phyloP scores from a whole-genome alignment of 2,888 invertebrate genomes.

The Drosophila limbata region DNA sequence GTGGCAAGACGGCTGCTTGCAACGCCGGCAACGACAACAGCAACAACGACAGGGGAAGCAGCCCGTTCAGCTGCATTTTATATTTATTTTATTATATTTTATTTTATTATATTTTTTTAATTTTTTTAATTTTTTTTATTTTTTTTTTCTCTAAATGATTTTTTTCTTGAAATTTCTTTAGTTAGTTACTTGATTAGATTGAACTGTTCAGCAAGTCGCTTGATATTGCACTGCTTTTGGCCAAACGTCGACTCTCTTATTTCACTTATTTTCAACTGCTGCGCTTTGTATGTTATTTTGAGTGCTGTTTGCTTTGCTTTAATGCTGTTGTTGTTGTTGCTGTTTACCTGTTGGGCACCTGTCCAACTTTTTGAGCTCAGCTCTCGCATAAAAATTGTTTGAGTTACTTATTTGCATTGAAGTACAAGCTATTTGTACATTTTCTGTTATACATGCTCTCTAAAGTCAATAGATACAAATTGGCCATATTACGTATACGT shows the following conservation, averaged over 20 bases:
- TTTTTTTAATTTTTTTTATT: no score
- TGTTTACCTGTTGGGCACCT: slow-evolving; percentile 61
- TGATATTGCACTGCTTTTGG: slow-evolving; percentile 67
- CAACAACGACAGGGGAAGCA: slow-evolving; percentile 15
- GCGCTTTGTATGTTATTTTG: slow-evolving; percentile 59
- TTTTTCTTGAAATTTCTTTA: neutral
- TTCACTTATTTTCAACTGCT: slow-evolving; percentile 64
- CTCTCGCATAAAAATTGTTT: slow-evolving; percentile 49
- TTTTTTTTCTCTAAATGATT: neutral
- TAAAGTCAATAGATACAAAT: slow-evolving; percentile 9
- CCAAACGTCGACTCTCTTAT: slow-evolving; percentile 45
- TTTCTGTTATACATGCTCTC: slow-evolving; percentile 47
- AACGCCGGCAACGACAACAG: slow-evolving; percentile 21
- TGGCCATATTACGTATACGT: slow-evolving; percentile 44
- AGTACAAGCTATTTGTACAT: slow-evolving; percentile 40
- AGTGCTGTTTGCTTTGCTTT: slow-evolving; percentile 62
- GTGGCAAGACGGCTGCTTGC: slow-evolving; percentile 57
- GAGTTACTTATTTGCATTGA: slow-evolving; percentile 72
- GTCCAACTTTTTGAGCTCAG: slow-evolving; percentile 53
- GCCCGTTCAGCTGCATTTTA: slow-evolving; percentile 49
- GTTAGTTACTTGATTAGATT: slow-evolving; percentile 5
- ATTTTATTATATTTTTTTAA: no score
- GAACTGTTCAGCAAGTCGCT: slow-evolving; percentile 56
- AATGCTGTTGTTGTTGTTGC: neutral
- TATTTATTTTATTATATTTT: no score